phyloP scores from a whole-genome alignment of 1,140 invertebrate genomes.

The Anastrepha obliqua region DNA sequence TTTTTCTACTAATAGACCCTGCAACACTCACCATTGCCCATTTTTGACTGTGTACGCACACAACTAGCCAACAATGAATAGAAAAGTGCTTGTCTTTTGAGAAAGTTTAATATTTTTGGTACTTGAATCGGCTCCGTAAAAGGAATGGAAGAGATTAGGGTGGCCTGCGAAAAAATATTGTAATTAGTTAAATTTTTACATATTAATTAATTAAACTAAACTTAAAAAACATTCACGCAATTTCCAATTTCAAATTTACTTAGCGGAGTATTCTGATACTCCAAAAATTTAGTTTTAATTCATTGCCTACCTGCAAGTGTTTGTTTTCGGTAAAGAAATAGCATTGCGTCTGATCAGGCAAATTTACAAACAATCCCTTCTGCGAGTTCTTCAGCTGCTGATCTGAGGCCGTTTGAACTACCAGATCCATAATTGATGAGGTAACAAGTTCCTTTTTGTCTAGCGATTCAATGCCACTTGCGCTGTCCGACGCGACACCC shows the following conservation, averaged over 20 bases:
- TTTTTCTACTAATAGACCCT: too few relatives aligned
- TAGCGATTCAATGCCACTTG: conserved; percentile 75
- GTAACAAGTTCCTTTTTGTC: conserved; percentile 19
- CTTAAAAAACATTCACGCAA: too few relatives aligned
- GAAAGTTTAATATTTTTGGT: conserved; percentile 87
- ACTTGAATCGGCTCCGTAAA: conserved; percentile 96
- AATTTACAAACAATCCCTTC: conserved; percentile 79
- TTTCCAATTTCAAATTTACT: too few relatives aligned
- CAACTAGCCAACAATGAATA: conserved; percentile 92
- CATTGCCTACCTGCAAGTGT: conserved; percentile 77
- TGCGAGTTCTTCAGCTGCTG: conserved; percentile 63
- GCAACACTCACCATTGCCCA: conserved; percentile 77
- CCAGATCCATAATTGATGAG: conserved; percentile 64
- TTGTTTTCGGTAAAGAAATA: conserved; percentile 92
- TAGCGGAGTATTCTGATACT: too few relatives aligned
- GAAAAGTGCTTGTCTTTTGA: conserved; percentile 94
- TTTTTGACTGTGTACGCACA: conserved; percentile 85
- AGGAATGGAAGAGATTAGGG: conserved; percentile 88
- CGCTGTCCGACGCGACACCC: conserved; percentile 77
- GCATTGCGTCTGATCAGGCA: conserved; percentile 94
- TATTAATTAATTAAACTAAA: too few relatives aligned
- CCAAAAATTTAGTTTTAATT: too few relatives aligned
- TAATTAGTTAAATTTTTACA: too few relatives aligned
- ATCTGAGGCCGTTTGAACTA: conserved; percentile 66
- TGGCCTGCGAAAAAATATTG: conserved; percentile 76